These are phyloP conservation scores for Hanleya hanleyi DNA, from an alignment of 2,888 invertebrate genomes.

Conservation along the genomic window DNA sequence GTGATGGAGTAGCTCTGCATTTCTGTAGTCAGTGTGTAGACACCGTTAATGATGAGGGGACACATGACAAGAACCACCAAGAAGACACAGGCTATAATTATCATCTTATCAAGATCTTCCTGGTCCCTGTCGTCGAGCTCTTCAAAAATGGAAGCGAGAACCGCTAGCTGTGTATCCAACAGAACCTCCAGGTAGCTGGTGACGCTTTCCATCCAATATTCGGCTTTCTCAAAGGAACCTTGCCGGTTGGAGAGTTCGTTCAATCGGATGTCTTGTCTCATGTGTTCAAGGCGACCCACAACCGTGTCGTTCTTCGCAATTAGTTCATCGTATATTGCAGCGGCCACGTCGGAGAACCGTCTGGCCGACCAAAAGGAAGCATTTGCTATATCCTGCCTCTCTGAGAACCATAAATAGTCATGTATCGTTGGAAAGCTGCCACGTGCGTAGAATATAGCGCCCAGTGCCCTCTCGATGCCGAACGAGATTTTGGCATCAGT, in stretches of 20 bases:
- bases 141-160: slow-evolving; percentile 46
- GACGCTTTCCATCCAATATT: slow-evolving; percentile 61
- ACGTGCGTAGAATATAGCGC: slow-evolving; percentile 57
- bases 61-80: slow-evolving; percentile 55
- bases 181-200: slow-evolving; percentile 49
- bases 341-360: slow-evolving; percentile 56
- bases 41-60: slow-evolving; percentile 59
- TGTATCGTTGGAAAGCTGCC: slow-evolving; percentile 55
- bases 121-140: slow-evolving; percentile 42
- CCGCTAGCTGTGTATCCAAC: slow-evolving; percentile 43
- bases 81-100: slow-evolving; percentile 57
- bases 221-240: slow-evolving; percentile 47
- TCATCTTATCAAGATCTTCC: slow-evolving; percentile 47
- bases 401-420: slow-evolving; percentile 56
- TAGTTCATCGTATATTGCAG: slow-evolving; percentile 47
- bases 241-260: slow-evolving; percentile 40
- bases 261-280: slow-evolving; percentile 50
- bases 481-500: slow-evolving; percentile 62
- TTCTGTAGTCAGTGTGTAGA: slow-evolving; percentile 59
- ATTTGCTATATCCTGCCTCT: slow-evolving; percentile 60
- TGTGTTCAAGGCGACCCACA: slow-evolving; percentile 10
- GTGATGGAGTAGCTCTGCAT: slow-evolving; percentile 63
- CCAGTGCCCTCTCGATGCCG: slow-evolving; percentile 60
- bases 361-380: slow-evolving; percentile 58
- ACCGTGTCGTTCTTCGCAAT: slow-evolving; percentile 6